Conservation (phyloP, 2,113 vertebrate genomes). For the Pterocles burchelli region DNA sequence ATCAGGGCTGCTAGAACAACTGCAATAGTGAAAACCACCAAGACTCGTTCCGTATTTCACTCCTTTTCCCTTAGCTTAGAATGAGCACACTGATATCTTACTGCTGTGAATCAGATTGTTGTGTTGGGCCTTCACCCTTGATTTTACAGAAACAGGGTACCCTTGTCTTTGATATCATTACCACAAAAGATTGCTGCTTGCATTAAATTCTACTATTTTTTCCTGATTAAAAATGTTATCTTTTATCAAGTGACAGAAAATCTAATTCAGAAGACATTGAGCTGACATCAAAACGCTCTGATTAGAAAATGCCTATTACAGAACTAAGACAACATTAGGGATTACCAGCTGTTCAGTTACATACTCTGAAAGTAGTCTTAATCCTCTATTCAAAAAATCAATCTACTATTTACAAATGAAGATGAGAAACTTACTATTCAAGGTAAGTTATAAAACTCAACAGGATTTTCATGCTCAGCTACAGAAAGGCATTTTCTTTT, state of each 20-base stretch:
- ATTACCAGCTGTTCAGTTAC: constrained; percentile 24
- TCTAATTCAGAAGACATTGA: constrained; percentile 51
- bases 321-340: not conserved
- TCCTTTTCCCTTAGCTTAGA: not conserved
- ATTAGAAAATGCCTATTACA: constrained; percentile 26
- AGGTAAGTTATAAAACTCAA: not conserved
- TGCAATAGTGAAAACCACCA: not conserved
- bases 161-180: constrained; percentile 15
- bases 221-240: not conserved
- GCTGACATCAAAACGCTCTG: constrained; percentile 40
- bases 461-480: not conserved
- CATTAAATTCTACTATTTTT: not conserved
- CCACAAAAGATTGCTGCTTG: not conserved
- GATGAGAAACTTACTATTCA: constrained; percentile 1
- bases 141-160: not conserved
- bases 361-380: not conserved
- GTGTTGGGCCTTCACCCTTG: not conserved
- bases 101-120: not conserved
- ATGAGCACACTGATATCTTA: not conserved
- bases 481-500: not conserved
- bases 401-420: constrained; percentile 8
- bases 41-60: not conserved
- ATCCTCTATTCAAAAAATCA: constrained; percentile 38
- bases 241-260: constrained; percentile 34
- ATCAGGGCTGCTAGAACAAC: not conserved